These are phyloP conservation scores for Arizona elegans DNA, from an alignment of 2,113 vertebrate species.

Conservation along the genomic window DNA sequence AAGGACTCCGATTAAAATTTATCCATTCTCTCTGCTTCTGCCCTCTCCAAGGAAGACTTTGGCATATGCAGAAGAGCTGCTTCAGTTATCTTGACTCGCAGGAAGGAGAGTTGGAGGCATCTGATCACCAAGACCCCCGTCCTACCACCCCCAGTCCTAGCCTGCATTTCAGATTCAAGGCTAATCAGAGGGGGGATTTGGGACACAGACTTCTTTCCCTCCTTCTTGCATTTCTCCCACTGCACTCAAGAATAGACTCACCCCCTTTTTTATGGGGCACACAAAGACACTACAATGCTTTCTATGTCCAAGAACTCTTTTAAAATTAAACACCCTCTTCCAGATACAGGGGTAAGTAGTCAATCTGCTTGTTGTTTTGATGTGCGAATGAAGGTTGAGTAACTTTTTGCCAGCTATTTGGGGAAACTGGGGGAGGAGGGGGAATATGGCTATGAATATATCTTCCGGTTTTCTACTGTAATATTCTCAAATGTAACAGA, in stretches of 20 bases:
- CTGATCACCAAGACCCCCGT: neutral
- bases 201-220: neutral
- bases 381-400: neutral
- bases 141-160: neutral
- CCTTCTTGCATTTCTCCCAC: neutral
- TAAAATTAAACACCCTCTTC: slow-evolving; percentile 72
- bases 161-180: neutral
- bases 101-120: too few species aligned
- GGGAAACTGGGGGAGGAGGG: neutral
- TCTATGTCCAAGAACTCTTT: slow-evolving; percentile 78
- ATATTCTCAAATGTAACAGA: neutral
- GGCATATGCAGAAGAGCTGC: neutral
- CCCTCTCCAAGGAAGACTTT: neutral
- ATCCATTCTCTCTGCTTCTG: neutral
- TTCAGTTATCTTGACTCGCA: neutral
- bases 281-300: slow-evolving; percentile 64
- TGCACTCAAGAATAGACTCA: neutral
- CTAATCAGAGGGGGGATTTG: neutral
- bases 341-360: slow-evolving; percentile 71
- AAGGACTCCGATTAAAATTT: neutral
- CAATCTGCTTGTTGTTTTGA: neutral
- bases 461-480: neutral
- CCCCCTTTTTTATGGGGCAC: neutral
- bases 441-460: neutral
- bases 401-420: neutral